Base-by-base conservation (phyloP, 2,888 invertebrate genomes). In the Epistrophella euchroma region DNA sequence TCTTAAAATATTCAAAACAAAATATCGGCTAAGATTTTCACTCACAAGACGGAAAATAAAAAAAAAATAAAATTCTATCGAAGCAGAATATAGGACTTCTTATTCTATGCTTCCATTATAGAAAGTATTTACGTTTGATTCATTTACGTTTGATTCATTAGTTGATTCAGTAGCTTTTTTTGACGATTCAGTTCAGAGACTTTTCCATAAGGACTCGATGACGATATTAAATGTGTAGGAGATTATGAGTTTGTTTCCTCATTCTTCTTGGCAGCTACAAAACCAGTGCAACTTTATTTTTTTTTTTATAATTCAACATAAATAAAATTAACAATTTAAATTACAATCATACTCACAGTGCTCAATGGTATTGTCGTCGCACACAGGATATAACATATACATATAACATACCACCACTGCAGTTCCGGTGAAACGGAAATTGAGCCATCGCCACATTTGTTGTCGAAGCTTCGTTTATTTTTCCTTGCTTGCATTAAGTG, bases 251-350 rank as follows among this genome's bases (percentile, higher is more conserved):
- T 22, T 60, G 15, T 17, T 5, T 62, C 47, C 52, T 19, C 43
- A 28, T n/a, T 28, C 45, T 45, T 37, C 13, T 32, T 70, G 43
- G 43, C 17, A 9, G 32, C 32, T 28, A 28, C 4, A 28, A 40
- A 25, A 37, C 58, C 32, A 58, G 11, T 19, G 32, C 22, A 52
- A 19, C 40, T 22, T 56, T 37, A 35, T 47, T 47, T 64, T 56
- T 32, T 43, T 28, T 47, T 60, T 60, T 60, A n/a, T 37, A 22
- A 56, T 66, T 76, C 52, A 35, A 72, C 77, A 74, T 77, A 81
- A 86, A 86, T 86, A 77, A 77, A 81, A 86, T 86, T 86, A 86
- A 86, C 86, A 86, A 81, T 86, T 86, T 81, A 81, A 81, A 81
- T 73, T 86, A 81, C 77, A 81, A 62, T 58, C 64, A 52, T 22